Base-by-base conservation (phyloP, 2,888 invertebrate genomes). In the Argyra leucocephala region DNA sequence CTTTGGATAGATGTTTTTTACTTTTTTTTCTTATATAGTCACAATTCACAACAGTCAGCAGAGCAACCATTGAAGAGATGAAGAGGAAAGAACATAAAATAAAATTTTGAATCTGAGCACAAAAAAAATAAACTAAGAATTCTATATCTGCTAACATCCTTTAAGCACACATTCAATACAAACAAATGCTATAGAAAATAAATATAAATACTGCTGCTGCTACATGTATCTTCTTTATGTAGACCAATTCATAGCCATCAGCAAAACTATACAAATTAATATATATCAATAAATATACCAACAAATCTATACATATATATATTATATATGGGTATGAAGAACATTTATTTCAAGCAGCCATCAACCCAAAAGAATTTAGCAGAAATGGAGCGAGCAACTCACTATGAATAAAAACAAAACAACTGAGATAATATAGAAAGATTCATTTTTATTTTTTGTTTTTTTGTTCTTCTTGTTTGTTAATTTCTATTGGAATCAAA, bases 301-400 rank as follows among this genome's bases (percentile, higher is more conserved):
- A 31, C 12, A 31, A 10, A 31, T 48, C 12, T 48, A 5, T 48
- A 48, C 12, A 6, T 48, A 48, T n/a, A 48, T 48, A 2, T n/a
- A 18, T n/a, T 48, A 48, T 48, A 48, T 15, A 15, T 48, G 31
- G 12, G 31, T 7, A 31, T 12, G 12, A 37, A 48, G 48, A 48
- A 48, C 15, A 48, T 48, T 48, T 48, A 48, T 48, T 48, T 48
- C 48, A n/a, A 48, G 48, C 48, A 48, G 48, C 48, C 12, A 48
- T 48, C 48, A 48, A 48, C 48, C 48, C 48, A 48, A 48, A 48
- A 48, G 48, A 48, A 48, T 48, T 48, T 18, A 48, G 18, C 48
- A 48, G 48, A 48, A 48, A 48, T 48, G 48, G 48, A 48, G 48
- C 48, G 48, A 48, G 48, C 48, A 48, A 48, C 18, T 48, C 48